Evolutionary conservation across 2,113 vertebrate genomes (phyloP).

Genomic region (Pionites leucogaster): DNA sequence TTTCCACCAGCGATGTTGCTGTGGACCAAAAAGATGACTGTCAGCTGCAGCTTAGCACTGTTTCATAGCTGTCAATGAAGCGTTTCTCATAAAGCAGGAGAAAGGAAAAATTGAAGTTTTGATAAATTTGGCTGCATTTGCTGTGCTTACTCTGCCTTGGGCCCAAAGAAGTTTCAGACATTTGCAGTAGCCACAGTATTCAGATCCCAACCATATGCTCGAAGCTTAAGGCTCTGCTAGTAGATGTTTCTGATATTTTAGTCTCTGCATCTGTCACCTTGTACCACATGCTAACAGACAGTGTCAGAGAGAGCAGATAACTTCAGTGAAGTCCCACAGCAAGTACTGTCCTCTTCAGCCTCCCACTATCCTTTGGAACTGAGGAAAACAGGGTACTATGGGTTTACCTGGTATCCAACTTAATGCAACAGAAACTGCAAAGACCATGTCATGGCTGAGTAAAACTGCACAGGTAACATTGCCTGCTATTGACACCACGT

Average conservation of each 20-base stretch:
- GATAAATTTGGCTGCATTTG: background rate
- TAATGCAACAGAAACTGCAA: background rate
- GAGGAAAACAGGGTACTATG: background rate
- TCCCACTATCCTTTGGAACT: fast-evolving
- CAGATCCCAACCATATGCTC: fast-evolving
- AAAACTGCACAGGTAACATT: background rate
- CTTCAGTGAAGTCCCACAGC: background rate
- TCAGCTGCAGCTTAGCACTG: background rate
- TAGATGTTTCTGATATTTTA: background rate
- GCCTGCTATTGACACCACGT: background rate
- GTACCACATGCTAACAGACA: background rate
- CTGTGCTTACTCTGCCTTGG: background rate
- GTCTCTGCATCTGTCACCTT: background rate
- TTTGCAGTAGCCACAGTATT: background rate
- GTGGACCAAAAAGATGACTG: background rate
- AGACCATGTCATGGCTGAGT: background rate
- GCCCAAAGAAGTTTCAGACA: background rate
- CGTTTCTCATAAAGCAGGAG: background rate
- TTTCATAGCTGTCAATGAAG: background rate
- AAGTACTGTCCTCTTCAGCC: background rate
- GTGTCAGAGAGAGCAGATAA: background rate
- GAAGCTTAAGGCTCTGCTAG: background rate
- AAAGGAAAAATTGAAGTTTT: background rate
- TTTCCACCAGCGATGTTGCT: background rate
- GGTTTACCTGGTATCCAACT: background rate